Evolutionary conservation across 2,888 invertebrate genomes (phyloP).

Genomic region (Gari tellinella): DNA sequence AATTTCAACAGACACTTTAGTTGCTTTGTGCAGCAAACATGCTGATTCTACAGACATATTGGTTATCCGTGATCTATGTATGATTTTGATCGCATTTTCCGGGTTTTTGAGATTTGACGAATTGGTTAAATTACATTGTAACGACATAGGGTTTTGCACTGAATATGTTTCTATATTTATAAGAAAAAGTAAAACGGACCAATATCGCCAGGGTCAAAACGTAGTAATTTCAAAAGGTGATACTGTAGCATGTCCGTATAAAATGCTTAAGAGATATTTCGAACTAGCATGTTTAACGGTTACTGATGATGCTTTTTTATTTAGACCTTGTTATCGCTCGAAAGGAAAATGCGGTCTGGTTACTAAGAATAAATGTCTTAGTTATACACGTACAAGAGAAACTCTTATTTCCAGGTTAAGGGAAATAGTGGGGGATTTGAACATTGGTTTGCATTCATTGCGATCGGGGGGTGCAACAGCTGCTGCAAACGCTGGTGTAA

Average conservation of each 20-base stretch:
- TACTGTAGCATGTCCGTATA: constrained; percentile 44
- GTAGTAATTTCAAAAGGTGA: constrained; percentile 45
- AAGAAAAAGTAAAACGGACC: constrained; percentile 51
- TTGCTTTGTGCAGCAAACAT: neutral
- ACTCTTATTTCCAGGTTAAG: constrained; percentile 28
- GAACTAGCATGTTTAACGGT: constrained; percentile 2
- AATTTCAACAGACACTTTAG: no score
- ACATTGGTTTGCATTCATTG: no score
- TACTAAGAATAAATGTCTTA: constrained; percentile 42
- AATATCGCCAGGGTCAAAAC: constrained; percentile 38
- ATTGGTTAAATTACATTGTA: constrained; percentile 21
- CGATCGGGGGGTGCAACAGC: no score
- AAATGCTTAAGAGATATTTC: constrained; percentile 42
- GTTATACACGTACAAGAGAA: constrained; percentile 50
- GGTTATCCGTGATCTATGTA: constrained; percentile 21
- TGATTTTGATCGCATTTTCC: constrained; percentile 21
- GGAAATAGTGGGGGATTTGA: constrained; percentile 23
- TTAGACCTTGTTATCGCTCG: constrained; percentile 49
- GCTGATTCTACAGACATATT: neutral
- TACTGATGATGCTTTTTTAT: constrained; percentile 22
- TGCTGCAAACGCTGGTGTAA: no score
- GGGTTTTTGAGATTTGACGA: constrained; percentile 35
- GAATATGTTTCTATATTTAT: constrained; percentile 35
- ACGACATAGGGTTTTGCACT: constrained; percentile 26
- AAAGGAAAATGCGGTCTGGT: constrained; percentile 30